Evolutionary conservation across 1,140 invertebrate species (phyloP).

Genomic region (Dolichoris vasculosae): DNA sequence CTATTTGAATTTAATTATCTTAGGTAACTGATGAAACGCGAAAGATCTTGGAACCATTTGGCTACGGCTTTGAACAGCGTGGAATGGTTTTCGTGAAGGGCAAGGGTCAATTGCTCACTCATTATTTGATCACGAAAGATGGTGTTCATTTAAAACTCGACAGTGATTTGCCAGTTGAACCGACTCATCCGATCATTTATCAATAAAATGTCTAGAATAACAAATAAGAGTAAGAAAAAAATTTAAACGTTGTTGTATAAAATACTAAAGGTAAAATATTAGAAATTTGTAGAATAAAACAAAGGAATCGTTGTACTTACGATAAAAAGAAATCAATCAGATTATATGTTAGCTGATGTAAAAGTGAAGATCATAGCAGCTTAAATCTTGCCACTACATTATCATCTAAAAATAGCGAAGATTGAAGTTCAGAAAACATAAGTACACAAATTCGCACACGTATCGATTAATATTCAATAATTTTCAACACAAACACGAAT

Average conservation of each 20-base stretch:
- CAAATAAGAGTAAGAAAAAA: not conserved
- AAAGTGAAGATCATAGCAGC: not conserved
- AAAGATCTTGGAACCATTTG: constrained; percentile 88
- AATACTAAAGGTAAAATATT: not conserved
- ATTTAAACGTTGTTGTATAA: not conserved
- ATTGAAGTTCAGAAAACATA: not conserved
- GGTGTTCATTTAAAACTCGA: constrained; percentile 69
- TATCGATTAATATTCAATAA: not conserved
- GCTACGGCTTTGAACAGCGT: constrained; percentile 92
- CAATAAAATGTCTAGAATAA: constrained; percentile 61
- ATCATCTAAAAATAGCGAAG: constrained; percentile 47
- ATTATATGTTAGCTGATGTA: not conserved
- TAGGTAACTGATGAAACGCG: constrained; percentile 95
- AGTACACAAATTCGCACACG: not conserved
- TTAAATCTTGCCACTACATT: constrained; percentile 28
- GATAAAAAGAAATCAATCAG: not conserved
- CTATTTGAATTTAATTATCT: constrained; percentile 25
- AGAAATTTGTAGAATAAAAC: not conserved
- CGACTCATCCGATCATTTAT: constrained; percentile 72
- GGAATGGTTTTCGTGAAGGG: constrained; percentile 95
- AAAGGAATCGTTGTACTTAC: not conserved
- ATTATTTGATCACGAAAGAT: constrained; percentile 81
- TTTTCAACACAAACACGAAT: not conserved
- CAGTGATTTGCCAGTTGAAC: constrained; percentile 70
- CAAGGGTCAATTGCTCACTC: constrained; percentile 96